Evolutionary conservation across 2,113 vertebrate species (phyloP).

Genomic region (Excalfactoria chinensis): DNA sequence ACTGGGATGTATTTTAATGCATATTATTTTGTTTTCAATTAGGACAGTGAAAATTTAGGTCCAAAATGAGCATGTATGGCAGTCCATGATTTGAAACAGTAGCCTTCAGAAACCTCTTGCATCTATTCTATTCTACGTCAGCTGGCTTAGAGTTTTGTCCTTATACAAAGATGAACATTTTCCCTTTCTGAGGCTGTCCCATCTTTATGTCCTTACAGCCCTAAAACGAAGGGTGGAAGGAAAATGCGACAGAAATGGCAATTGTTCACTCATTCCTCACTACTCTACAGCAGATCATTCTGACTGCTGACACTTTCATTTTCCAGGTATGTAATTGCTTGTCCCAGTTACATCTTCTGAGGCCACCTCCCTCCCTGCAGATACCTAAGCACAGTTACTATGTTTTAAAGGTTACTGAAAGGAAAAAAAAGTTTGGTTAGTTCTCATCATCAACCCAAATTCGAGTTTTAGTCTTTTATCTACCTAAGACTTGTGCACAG

Average conservation of each 20-base stretch:
- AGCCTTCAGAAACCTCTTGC: background rate
- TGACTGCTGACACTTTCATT: background rate
- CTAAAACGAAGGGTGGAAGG: background rate
- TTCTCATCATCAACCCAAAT: background rate
- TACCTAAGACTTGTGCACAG: background rate
- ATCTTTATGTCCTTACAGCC: background rate
- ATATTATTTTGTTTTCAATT: background rate
- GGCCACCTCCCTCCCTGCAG: background rate
- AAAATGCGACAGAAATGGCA: background rate
- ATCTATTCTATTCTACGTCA: background rate
- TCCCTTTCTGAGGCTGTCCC: background rate
- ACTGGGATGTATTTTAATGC: background rate
- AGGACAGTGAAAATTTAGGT: background rate
- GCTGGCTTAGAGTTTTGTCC: background rate
- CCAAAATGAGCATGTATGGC: background rate
- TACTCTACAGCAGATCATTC: background rate
- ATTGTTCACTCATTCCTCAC: background rate
- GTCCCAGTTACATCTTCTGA: background rate
- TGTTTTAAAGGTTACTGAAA: background rate
- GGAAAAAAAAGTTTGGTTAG: background rate
- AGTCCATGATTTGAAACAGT: background rate
- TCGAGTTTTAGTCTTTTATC: background rate
- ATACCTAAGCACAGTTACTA: background rate
- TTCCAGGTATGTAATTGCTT: background rate
- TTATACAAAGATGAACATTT: background rate